Conservation (phyloP, 1,140 invertebrate species). For the Aphis craccivora region DNA sequence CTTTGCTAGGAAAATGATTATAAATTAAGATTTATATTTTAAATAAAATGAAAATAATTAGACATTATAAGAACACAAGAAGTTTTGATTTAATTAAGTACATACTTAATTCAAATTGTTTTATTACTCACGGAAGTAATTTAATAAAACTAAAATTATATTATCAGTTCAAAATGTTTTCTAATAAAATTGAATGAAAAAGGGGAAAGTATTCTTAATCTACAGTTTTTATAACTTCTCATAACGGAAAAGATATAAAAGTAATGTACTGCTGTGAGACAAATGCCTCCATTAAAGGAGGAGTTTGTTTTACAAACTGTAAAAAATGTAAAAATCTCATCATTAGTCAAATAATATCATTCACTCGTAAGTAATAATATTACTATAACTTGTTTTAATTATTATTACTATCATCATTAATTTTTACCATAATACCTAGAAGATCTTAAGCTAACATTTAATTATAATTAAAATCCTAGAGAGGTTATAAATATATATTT, state of each 20-base stretch:
- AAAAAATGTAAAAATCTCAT: background rate
- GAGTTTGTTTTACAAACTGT: background rate
- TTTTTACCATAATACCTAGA: background rate
- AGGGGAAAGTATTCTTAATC: background rate
- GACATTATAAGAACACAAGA: background rate
- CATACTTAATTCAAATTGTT: background rate
- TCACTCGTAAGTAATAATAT: background rate
- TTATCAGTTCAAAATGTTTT: background rate
- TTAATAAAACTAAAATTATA: background rate
- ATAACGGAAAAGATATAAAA: background rate
- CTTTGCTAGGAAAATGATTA: background rate
- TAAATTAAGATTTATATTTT: background rate
- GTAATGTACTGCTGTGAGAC: too few species aligned
- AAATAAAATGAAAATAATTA: background rate
- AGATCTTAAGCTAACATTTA: background rate
- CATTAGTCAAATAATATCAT: background rate
- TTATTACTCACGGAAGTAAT: background rate
- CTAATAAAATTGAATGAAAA: background rate
- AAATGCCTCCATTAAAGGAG: background rate
- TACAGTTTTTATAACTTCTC: background rate
- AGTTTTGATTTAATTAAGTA: background rate
- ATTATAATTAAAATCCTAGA: background rate
- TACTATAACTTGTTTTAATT: background rate
- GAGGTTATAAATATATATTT: background rate
- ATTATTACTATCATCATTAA: constrained; percentile 24